Conservation (phyloP, 2,113 vertebrate genomes). For the Marcusenius ussheri region DNA sequence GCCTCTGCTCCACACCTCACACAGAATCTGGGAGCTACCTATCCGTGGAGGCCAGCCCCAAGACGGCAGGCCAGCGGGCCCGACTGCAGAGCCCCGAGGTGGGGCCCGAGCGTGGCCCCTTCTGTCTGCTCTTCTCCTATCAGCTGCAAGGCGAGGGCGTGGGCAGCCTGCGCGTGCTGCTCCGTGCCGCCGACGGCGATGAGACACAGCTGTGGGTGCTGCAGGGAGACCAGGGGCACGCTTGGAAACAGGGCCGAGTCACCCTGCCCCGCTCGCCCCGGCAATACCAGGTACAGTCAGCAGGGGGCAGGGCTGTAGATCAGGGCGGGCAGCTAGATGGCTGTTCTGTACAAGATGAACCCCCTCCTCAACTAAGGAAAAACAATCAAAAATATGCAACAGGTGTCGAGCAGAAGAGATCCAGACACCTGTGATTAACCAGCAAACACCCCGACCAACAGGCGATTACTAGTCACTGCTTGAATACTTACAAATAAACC, state of each 20-base stretch:
- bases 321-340: not conserved
- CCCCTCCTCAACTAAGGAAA: not conserved
- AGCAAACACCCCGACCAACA: not conserved
- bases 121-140: constrained; percentile 90
- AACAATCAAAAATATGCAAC: not conserved
- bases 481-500: not conserved
- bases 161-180: constrained; percentile 70
- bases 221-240: constrained; percentile 70
- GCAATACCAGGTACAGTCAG: constrained; percentile 70
- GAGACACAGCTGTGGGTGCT: constrained; percentile 82
- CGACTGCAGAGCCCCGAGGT: constrained; percentile 77
- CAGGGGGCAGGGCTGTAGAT: not conserved
- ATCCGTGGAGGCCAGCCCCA: constrained; percentile 69
- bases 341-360: not conserved
- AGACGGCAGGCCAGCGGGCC: constrained; percentile 69
- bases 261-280: constrained; percentile 80
- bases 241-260: constrained; percentile 87
- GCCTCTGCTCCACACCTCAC: not conserved
- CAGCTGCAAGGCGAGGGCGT: constrained; percentile 71
- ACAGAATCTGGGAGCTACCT: constrained; percentile 75
- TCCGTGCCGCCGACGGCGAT: constrained; percentile 70
- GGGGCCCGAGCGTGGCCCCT: constrained; percentile 67
- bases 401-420: not conserved
- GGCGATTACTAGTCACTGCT: not conserved
- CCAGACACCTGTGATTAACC: not conserved